Evolutionary conservation across 2,797 vertebrate species (phyloP).

Genomic region (Okamejei kenojei): DNA sequence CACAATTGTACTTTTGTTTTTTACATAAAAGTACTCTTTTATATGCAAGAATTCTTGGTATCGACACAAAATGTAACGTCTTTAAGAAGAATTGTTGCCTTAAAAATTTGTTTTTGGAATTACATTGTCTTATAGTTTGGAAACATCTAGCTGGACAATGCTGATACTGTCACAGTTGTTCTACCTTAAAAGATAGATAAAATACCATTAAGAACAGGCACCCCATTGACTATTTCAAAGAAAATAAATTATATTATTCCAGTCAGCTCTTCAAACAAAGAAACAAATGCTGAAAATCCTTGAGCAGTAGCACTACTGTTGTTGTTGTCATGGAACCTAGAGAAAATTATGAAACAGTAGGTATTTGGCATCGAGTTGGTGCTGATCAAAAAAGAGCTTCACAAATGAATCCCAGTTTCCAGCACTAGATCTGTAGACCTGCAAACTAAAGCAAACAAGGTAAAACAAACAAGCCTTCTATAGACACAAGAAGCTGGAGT

Average conservation of each 20-base stretch:
- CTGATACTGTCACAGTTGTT: not conserved
- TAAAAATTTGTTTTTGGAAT: not conserved
- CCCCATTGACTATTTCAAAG: not conserved
- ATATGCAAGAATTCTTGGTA: slow-evolving; percentile 2
- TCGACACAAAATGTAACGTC: slow-evolving; percentile 18
- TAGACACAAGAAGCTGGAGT: too few relatives aligned
- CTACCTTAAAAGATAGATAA: not conserved
- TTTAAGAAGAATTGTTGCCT: not conserved
- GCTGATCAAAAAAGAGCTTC: too few relatives aligned
- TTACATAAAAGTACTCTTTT: slow-evolving; percentile 5
- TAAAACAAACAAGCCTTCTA: too few relatives aligned
- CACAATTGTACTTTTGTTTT: slow-evolving; percentile 8
- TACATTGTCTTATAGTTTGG: not conserved
- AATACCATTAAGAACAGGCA: not conserved
- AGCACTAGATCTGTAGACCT: too few relatives aligned
- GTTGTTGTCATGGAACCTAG: not conserved
- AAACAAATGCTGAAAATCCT: not conserved
- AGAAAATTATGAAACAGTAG: not conserved
- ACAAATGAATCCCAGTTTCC: too few relatives aligned
- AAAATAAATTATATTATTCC: not conserved
- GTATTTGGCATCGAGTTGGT: too few relatives aligned
- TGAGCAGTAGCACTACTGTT: not conserved
- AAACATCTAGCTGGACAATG: not conserved
- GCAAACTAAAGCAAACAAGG: too few relatives aligned
- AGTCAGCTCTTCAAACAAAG: not conserved